Base-by-base conservation (phyloP, 2,888 invertebrate species). In the Gerosis bhagava region DNA sequence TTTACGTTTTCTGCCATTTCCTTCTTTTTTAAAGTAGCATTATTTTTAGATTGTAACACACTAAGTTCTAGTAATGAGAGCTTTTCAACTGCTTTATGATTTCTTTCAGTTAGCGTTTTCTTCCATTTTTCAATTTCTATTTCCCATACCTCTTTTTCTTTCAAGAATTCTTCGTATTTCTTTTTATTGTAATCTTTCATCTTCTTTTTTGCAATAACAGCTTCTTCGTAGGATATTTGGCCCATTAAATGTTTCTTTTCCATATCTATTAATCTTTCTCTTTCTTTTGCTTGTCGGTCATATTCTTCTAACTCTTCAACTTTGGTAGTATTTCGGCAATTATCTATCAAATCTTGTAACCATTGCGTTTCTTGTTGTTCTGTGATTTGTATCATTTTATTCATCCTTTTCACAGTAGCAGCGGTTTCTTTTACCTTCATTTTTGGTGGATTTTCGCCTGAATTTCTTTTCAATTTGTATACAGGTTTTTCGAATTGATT, bases 241-340 rank as follows among this genome's bases (percentile, higher is more conserved):
- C 91, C 92, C 60, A 88, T 69, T 26, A 92, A 65, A 71, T 92
- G 92, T 67, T 92, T 92, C 56, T 72, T 83, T 77, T 92, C 90
- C 51, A 92, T 90, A 29, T 90, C 84, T 45, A 88, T 73, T 19
- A 91, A 54, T 37, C 89, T 69, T 60, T 89, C 77, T 60, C 82
- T 81, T 66, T 90, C 86, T 36, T 67, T 76, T 58, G 84, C 76
- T 63, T 83, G 72, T 31, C 89, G 80, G 37, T 86, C 75, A 48
- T 81, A 73, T 44, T 83, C 77, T 58, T 88, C 77, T 16, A 91
- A 51, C 54, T 79, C 74, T 51, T 84, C 77, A 25, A 88, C 66
- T 61, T 77, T 80, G 1, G 67, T 57, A 7, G 78, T 70, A 60
- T 88, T 83, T 52, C 70, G 77, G 48, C 86, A 87, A 43, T 86